Evolutionary conservation across 2,113 vertebrate genomes (phyloP), one percentile per base, ranked within the genome.

Genomic region (Cacatua alba): DNA sequence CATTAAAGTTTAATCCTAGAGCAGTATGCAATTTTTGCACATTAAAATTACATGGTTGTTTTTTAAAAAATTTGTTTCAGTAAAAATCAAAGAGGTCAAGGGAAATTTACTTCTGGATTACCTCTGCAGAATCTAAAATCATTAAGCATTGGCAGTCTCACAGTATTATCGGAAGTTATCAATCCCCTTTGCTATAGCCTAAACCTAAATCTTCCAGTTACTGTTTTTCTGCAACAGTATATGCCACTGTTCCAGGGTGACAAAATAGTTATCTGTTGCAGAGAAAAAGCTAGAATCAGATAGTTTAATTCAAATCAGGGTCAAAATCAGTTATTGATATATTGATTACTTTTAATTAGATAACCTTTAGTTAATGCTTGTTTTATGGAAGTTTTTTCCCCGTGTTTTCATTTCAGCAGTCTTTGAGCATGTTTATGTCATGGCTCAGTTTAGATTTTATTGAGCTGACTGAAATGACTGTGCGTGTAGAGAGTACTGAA

Each of bases 371-470:
- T 20, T 95, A 85, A 90, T 92, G 24, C 65, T 49, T 90, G 26
- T 75, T 93, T 82, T 83, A 64, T 75, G 62, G 4, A 63, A 10
- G 7, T 4, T 29, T 79, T 83, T n/a, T 12, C 10, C 37, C 55
- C 17, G 4, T 85, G 69, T 69, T 92, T 92, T 65, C 4, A 48
- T 94, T 96, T 67, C 28, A 71, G 13, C 20, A 41, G 17, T 49
- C 51, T 67, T 9, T 93, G 87, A 93, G 51, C 72, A 43, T 85
- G 64, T 84, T 78, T 94, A 11, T 39, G 39, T 39, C 86, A 84
- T 86, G 82, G 44, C 76, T 96, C 74, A 78, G 63, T 69, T 96
- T 82, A 95, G 82, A 35, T 95, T 97, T 92, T 94, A 74, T 82
- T 96, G 95, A 84, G 25, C 62, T 80, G 43, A 31, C 35, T 64